Evolutionary conservation across 2,797 vertebrate genomes (phyloP), one percentile per base, ranked within the genome.

Genomic region (Oceanodroma leucorhoa): DNA sequence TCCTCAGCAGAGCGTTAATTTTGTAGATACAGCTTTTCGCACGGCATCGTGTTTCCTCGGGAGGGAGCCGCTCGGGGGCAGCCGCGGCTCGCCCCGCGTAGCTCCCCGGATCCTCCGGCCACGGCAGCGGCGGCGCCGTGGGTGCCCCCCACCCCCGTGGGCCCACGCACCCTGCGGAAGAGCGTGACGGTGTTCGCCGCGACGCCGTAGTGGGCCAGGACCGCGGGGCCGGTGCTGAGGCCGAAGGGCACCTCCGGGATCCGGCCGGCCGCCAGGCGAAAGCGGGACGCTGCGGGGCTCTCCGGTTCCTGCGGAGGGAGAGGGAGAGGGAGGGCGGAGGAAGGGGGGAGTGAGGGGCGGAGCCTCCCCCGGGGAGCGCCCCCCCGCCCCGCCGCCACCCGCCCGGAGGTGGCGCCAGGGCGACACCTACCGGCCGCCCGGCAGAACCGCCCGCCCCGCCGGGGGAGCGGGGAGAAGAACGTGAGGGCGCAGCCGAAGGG

Each of bases 151-250:
- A 3, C 20, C 14, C 36, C 36, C 51, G 55, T 51, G 41, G 29
- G 8, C 60, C 38, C 80, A 93, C 92, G 81, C 97, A 99, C 99
- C 98, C 97, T 98, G 92, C 99, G 99, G 95, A 99, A 99, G 55
- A 99, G 67, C 61, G 95, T 77, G 81, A 99, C 97, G 53, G 98
- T 97, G 95, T 97, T 98, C 0, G 97, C 95, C 40, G 96, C 81
- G 55, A 99, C 40, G 89, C 96, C 97, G 96, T 98, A 99, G 65
- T 98, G 97, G 6, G 95, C 92, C 98, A 98, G 98, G 51, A 99
- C 98, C 21, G 98, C 97, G 46, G 98, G 96, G 71, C 75, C 96
- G 26, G 79, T 97, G 96, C 98, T 99, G 82, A 99, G 85, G 32
- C 98, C 99, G 50, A 98, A 98, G 0, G 98, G 97, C 75, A 99